Evolutionary conservation across 1,140 invertebrate species (phyloP), one percentile per base, ranked within the genome.

Genomic region (Drosophila obscura): DNA sequence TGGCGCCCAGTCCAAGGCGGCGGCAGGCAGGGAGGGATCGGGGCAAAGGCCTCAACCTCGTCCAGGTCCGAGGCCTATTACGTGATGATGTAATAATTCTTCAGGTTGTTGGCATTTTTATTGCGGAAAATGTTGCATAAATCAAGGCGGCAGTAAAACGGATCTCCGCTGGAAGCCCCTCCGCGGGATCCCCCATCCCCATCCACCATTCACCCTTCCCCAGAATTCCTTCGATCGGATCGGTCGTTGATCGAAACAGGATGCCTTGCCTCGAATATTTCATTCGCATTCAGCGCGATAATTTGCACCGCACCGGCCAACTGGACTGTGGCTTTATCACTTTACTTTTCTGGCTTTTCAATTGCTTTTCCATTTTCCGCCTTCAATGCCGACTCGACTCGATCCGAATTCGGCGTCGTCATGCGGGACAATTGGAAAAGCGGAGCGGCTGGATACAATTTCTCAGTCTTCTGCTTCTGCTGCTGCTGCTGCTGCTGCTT

Each of bases 81-180:
- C 71, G 78, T 87, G 82, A 87, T 87, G 82, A 87, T 87, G 82
- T 87, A 87, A 87, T 87, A 87, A 82, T 87, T 87, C 83, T 87
- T 88, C 50, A 63, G 71, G 71, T 82, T 61, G 71, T 69, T 87
- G 82, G 83, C 82, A 87, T 68, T 87, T 87, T 87, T 82, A 87
- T 87, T 87, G 83, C 66, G 79, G 71, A 78, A 87, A 82, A 82
- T 79, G 83, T 88, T 87, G 82, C 82, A 87, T 87, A 87, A 87
- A 87, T 87, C 82, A 87, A 87, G 83, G 82, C 77, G 69, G 81
- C 71, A 87, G 71, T 87, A 82, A 79, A 88, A 88, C 72, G 61
- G 61, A 81, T 69, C 74, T 58, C 72, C 61, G 51, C 68, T 68
- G 61, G 81, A 56, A 64, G 55, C 60, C 57, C 49, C 52, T 39